These are phyloP conservation scores for Oikopleura dioica DNA, from an alignment of 23 tunicate genomes.

Conservation along the genomic window DNA sequence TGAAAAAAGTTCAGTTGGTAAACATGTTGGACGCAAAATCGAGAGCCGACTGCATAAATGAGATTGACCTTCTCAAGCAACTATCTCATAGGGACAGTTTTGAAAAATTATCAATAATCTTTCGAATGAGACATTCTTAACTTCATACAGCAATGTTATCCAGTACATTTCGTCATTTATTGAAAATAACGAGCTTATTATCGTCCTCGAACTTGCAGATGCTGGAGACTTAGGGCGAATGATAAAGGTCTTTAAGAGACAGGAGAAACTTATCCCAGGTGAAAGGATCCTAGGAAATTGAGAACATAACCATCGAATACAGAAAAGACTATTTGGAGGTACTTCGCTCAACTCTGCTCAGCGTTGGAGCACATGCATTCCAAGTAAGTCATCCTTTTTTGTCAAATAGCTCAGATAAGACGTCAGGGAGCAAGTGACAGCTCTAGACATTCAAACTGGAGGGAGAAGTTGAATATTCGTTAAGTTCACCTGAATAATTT, in stretches of 20 bases:
- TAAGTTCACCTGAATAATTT: not conserved
- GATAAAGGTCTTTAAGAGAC: constrained; percentile 90
- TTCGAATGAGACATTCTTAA: too few relatives aligned
- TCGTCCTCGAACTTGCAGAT: constrained; percentile 89
- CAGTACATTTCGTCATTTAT: constrained; percentile 82
- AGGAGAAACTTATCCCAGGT: constrained; percentile 71
- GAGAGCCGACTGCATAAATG: constrained; percentile 79
- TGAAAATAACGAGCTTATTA: constrained; percentile 78
- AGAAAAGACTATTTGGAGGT: constrained; percentile 87
- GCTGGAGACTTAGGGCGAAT: constrained; percentile 92
- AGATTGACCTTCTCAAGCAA: constrained; percentile 92
- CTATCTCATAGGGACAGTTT: too few relatives aligned
- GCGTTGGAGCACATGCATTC: constrained; percentile 97
- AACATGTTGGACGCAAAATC: constrained; percentile 99
- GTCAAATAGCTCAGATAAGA: too few relatives aligned
- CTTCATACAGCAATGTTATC: constrained; percentile 57
- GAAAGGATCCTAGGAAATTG: too few relatives aligned
- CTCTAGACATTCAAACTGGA: not conserved
- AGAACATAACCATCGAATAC: too few relatives aligned
- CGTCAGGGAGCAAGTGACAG: too few relatives aligned
- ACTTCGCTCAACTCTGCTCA: constrained; percentile 73
- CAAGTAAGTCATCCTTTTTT: constrained; percentile 24
- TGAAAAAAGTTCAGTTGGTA: constrained; percentile 83
- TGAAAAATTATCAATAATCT: too few relatives aligned
- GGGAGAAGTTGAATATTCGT: not conserved